A percentile compares a stretch with the other conserved stretches of the same genome.
Evolutionary conservation across 2,113 vertebrate genomes (phyloP).

Genomic region (Thymallus thymallus): DNA sequence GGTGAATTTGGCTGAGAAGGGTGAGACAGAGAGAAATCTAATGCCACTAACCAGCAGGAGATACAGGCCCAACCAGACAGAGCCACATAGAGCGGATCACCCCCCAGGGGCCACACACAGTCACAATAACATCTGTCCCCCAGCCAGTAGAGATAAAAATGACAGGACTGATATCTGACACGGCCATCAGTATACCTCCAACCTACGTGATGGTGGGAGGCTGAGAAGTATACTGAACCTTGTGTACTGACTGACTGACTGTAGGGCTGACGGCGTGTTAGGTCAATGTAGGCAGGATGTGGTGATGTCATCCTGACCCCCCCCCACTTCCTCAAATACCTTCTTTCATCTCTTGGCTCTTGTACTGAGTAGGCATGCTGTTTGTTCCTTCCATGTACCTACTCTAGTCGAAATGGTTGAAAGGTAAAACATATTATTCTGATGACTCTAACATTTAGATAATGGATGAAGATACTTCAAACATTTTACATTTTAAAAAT

Average conservation of each 20-base stretch:
- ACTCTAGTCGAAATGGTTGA: no score
- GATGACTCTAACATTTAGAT: not conserved
- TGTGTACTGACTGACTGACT: not conserved
- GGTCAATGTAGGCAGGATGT: not conserved
- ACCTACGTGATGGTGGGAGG: not conserved
- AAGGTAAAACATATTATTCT: no score
- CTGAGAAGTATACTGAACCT: not conserved
- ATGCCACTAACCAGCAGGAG: not conserved
- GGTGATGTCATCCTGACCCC: conserved; percentile 1
- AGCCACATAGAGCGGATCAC: not conserved
- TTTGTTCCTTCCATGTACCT: no score
- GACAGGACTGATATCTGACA: not conserved
- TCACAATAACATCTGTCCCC: not conserved
- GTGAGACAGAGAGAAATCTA: conserved; percentile 22
- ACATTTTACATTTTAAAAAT: no score
- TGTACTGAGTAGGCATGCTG: not conserved
- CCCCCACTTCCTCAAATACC: not conserved
- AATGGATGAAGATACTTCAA: no score
- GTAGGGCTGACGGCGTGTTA: not conserved
- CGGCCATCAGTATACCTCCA: not conserved
- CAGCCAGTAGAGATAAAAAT: not conserved
- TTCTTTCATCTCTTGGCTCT: not conserved
- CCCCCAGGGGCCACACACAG: not conserved
- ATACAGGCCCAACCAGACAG: not conserved
- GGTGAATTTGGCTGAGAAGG: conserved; percentile 35